phyloP scores from a whole-genome alignment of 2,888 invertebrate species.

The Deilephila porcellus region DNA sequence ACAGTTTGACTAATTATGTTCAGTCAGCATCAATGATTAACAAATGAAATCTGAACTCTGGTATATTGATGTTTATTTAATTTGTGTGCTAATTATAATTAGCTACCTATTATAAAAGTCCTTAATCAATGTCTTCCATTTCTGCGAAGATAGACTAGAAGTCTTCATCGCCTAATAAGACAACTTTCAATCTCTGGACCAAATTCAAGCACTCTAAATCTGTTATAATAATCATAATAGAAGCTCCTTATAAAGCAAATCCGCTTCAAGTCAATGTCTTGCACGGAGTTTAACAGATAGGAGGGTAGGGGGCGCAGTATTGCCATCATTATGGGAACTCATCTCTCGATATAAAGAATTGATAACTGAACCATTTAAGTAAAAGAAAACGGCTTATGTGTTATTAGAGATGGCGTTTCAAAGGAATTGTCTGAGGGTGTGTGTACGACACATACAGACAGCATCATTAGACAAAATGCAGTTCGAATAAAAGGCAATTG shows the following conservation, averaged over 20 bases:
- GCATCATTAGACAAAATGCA: neutral
- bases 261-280: slow-evolving; percentile 41
- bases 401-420: slow-evolving; percentile 34
- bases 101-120: too few relatives aligned
- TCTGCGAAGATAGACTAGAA: too few relatives aligned
- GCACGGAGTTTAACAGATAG: slow-evolving; percentile 43
- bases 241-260: neutral
- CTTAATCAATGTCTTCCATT: too few relatives aligned
- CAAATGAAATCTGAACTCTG: too few relatives aligned
- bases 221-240: neutral
- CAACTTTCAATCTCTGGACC: neutral
- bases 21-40: too few relatives aligned
- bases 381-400: slow-evolving; percentile 52
- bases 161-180: too few relatives aligned
- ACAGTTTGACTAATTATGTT: too few relatives aligned
- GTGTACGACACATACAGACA: neutral
- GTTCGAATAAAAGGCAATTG: too few relatives aligned
- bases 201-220: neutral
- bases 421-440: slow-evolving; percentile 38
- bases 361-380: slow-evolving; percentile 74
- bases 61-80: too few relatives aligned
- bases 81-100: too few relatives aligned
- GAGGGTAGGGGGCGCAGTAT: slow-evolving; percentile 61
- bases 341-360: slow-evolving; percentile 76
- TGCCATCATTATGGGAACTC: slow-evolving; percentile 81